phyloP scores from a whole-genome alignment of 2,797 vertebrate species.

The Eutrigla gurnardus region DNA sequence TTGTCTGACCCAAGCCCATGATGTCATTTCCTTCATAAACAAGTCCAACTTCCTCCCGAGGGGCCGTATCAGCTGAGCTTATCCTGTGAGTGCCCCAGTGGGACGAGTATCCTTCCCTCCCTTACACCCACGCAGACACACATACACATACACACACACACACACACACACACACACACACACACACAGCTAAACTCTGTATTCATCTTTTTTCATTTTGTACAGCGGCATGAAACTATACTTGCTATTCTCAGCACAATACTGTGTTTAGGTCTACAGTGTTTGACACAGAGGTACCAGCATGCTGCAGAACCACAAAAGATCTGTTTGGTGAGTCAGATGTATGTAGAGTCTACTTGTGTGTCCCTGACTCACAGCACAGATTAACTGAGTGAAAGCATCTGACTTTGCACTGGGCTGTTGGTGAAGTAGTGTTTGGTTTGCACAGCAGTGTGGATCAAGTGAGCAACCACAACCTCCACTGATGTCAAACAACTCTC shows the following conservation, averaged over 20 bases:
- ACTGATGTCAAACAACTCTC: slow-evolving; percentile 42
- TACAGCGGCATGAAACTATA: slow-evolving; percentile 25
- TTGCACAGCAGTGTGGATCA: slow-evolving; percentile 42
- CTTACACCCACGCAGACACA: neutral
- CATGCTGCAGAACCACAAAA: slow-evolving; percentile 33
- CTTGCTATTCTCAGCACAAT: neutral
- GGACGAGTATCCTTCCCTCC: slow-evolving; percentile 32
- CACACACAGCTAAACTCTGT: slow-evolving; percentile 7
- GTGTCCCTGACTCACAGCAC: slow-evolving; percentile 33
- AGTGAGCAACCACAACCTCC: slow-evolving; percentile 22
- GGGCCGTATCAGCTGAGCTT: slow-evolving; percentile 69
- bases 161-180: no score
- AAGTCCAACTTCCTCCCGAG: slow-evolving; percentile 73
- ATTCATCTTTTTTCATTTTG: slow-evolving; percentile 23
- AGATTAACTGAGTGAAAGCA: slow-evolving; percentile 43
- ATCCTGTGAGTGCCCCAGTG: slow-evolving; percentile 59
- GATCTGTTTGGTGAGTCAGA: slow-evolving; percentile 35
- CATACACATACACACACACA: no score
- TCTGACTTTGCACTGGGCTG: slow-evolving; percentile 30
- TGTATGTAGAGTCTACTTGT: slow-evolving; percentile 32
- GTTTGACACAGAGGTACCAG: slow-evolving; percentile 15
- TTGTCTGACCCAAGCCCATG: slow-evolving; percentile 69
- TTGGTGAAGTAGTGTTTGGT: slow-evolving; percentile 35
- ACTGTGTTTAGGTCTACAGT: slow-evolving; percentile 24
- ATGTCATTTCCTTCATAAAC: slow-evolving; percentile 83